Conservation (phyloP, 2,113 vertebrate genomes). For the Glaucidium brasilianum region DNA sequence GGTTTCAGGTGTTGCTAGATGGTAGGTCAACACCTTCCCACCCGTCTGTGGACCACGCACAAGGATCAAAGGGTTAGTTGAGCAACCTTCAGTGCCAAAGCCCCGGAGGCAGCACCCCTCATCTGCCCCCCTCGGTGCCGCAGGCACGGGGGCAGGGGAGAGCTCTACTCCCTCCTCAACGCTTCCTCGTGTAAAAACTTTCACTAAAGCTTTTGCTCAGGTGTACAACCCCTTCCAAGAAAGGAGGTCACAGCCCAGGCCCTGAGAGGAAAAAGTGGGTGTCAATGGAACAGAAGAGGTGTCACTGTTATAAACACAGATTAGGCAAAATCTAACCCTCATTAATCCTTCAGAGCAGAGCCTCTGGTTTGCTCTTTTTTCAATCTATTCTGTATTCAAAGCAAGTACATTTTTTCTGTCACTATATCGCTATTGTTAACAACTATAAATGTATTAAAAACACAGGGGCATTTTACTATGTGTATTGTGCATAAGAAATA, state of each 20-base stretch:
- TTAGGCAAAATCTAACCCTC: neutral
- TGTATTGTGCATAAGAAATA: constrained; percentile 71
- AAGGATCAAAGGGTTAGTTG: neutral
- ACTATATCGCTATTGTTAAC: constrained; percentile 70
- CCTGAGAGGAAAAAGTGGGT: neutral
- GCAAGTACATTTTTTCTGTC: constrained; percentile 46
- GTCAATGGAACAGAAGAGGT: neutral
- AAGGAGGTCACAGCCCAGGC: neutral
- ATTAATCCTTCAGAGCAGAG: neutral
- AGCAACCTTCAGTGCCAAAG: neutral
- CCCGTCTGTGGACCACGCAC: rapidly evolving
- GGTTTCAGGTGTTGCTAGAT: neutral
- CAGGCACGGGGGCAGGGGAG: rapidly evolving
- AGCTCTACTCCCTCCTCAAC: neutral
- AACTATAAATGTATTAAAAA: constrained; percentile 70
- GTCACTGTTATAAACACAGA: neutral
- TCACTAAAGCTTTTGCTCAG: neutral
- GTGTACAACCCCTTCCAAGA: neutral
- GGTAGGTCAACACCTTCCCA: neutral
- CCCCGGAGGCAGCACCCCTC: neutral
- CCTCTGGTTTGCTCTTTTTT: neutral
- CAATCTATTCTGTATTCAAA: constrained; percentile 53
- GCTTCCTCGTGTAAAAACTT: neutral
- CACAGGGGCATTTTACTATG: constrained; percentile 71
- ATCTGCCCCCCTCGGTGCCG: rapidly evolving